A percentile compares a stretch with the other conserved stretches of the same genome.
phyloP scores from a whole-genome alignment of 2,113 vertebrate genomes.

The Arothron firmamentum region DNA sequence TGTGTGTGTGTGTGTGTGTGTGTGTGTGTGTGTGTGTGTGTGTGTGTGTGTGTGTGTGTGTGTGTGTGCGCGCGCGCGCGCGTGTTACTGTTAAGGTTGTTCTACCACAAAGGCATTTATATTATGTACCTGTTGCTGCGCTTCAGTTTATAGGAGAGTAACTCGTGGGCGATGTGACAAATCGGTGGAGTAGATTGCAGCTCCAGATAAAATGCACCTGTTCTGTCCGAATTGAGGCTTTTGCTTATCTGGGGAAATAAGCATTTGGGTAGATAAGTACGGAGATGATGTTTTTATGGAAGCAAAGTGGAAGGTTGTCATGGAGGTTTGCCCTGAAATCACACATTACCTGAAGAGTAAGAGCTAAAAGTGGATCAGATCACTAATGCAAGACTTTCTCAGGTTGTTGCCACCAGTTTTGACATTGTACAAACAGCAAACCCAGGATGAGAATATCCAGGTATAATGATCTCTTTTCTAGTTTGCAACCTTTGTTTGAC shows the following conservation, averaged over 20 bases:
- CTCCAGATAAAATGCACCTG: constrained; percentile 53
- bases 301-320: background rate
- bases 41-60: background rate
- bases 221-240: constrained; percentile 42
- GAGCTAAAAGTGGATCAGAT: background rate
- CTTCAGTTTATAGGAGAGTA: background rate
- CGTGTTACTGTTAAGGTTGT: no score
- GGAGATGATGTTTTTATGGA: constrained; percentile 40
- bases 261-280: constrained; percentile 31
- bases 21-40: background rate
- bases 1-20: background rate
- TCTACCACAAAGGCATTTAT: constrained; percentile 7
- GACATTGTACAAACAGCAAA: no score
- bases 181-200: constrained; percentile 60
- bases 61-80: no score
- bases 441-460: no score
- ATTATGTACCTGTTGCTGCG: constrained; percentile 1
- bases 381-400: no score
- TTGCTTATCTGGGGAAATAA: constrained; percentile 26
- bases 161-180: constrained; percentile 55
- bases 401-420: no score
- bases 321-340: background rate
- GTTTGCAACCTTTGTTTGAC: no score
- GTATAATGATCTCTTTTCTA: no score
- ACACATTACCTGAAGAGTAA: no score